phyloP scores from a whole-genome alignment of 2,797 vertebrate species.

The Danio albolineatus region DNA sequence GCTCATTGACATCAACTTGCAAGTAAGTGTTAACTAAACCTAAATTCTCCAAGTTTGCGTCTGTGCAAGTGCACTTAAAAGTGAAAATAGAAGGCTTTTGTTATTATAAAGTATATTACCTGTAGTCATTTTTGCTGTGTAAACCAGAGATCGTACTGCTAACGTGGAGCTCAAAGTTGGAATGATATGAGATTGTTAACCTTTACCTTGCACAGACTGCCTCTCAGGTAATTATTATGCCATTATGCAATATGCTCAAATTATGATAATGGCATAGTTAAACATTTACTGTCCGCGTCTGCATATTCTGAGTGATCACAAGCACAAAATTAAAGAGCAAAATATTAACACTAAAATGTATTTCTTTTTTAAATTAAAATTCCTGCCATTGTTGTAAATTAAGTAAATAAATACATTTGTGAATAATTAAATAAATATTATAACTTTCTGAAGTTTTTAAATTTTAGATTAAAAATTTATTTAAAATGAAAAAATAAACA shows the following conservation, averaged over 20 bases:
- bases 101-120: constrained; percentile 47
- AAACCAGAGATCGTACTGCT: constrained; percentile 6
- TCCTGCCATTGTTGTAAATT: background rate
- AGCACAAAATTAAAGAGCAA: background rate
- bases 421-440: background rate
- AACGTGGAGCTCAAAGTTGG: constrained; percentile 71
- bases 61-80: background rate
- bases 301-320: background rate
- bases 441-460: too few relatives aligned
- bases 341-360: too few relatives aligned
- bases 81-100: background rate
- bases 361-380: background rate
- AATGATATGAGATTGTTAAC: constrained; percentile 66
- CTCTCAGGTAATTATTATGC: constrained; percentile 38
- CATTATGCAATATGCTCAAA: background rate
- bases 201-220: constrained; percentile 47
- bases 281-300: constrained; percentile 68
- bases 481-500: background rate
- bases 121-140: constrained; percentile 50
- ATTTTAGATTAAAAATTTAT: too few relatives aligned
- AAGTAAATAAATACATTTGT: too few relatives aligned
- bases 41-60: background rate
- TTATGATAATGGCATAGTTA: constrained; percentile 62
- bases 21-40: background rate
- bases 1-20: background rate